Evolutionary conservation across 2,888 invertebrate species (phyloP).

Genomic region (Callosobruchus maculatus): DNA sequence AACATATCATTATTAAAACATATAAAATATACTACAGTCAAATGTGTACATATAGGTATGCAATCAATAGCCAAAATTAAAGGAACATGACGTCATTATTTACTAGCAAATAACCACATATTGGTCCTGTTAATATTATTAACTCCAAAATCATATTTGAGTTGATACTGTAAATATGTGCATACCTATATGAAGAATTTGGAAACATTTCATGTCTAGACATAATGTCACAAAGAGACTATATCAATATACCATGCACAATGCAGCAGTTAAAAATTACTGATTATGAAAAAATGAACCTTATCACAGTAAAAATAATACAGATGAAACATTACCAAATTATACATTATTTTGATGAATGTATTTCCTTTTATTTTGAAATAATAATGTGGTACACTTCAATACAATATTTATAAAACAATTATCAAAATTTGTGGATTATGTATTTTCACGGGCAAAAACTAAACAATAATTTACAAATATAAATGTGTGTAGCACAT

Average conservation of each 20-base stretch:
- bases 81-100: no score
- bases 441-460: not conserved
- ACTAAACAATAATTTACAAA: slow-evolving; percentile 16
- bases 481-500: slow-evolving; percentile 12
- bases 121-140: not conserved
- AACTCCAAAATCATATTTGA: not conserved
- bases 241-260: not conserved
- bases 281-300: not conserved
- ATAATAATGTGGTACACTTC: not conserved
- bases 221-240: not conserved
- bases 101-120: not conserved
- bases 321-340: not conserved
- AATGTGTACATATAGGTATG: no score
- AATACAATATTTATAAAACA: not conserved
- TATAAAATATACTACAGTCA: no score
- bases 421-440: not conserved
- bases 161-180: not conserved
- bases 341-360: not conserved
- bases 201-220: not conserved
- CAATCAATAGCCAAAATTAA: no score
- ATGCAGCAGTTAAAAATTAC: not conserved
- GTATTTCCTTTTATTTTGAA: not conserved
- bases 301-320: slow-evolving; percentile 1
- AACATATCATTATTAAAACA: no score
- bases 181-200: not conserved